Base-by-base conservation (phyloP, 1,140 invertebrate genomes). In the Olivierus martensii region DNA sequence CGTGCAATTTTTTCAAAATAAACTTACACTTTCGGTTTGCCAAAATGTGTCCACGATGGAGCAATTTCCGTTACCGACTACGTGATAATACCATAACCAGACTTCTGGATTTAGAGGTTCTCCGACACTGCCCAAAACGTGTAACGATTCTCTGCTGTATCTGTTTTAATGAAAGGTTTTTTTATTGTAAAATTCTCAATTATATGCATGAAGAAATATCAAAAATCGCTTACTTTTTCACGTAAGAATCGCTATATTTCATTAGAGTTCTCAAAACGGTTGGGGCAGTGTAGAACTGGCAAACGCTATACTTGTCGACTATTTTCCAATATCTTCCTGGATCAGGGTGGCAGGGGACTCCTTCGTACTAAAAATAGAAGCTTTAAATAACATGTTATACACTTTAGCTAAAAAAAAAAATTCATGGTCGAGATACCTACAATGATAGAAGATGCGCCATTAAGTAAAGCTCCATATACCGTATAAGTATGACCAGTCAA, bases 41-140 rank as follows among this genome's bases (percentile, higher is more conserved):
- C 94, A 99, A 70, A 94, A 99, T 1, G 95, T 99, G 64, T 99
- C 95, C 0, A 89, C 87, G 64, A 99, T 89, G 45, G 90, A 87
- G 62, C 70, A 76, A 14, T 67, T 59, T 14, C 64, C 59, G 17
- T 71, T 63, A 5, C 93, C 93, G 2, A 97, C 80, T 5, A 87
- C 65, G 57, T 81, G 79, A 68, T 96, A 84, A 68, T 95, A 96
- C 95, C 94, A 99, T 14, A 88, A 65, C 95, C 95, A 99, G 2
- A 94, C 94, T 69, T 96, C 91, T 0, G 91, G 83, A 69, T 99
- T 98, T 45, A 99, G 98, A 3, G 94, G 95, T 67, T 99, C 94
- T 12, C 94, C 79, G 0, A 98, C 94, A 45, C 88, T 94, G 41
- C 91, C 94, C 51, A 98, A 73, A 21, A 98, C 80, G 71, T 83